Conservation (phyloP, 1,140 invertebrate genomes). For the Pogonomyrmex barbatus region DNA sequence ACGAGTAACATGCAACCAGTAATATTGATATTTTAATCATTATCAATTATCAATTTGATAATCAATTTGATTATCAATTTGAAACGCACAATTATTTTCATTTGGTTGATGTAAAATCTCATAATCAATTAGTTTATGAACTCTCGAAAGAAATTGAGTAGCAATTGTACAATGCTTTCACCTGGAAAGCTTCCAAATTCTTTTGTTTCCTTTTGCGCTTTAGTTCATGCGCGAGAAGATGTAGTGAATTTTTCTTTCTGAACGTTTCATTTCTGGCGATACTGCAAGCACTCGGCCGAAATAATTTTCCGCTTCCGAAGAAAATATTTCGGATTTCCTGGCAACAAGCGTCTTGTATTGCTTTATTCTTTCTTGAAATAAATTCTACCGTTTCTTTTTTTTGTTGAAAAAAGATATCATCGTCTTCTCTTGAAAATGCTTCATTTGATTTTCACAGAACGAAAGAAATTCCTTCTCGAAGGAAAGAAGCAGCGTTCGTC, state of each 20-base stretch:
- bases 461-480: background rate
- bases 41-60: background rate
- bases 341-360: background rate
- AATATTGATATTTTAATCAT: background rate
- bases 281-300: conserved; percentile 1
- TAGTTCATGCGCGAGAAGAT: conserved; percentile 1
- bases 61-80: background rate
- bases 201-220: background rate
- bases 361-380: background rate
- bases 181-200: conserved; percentile 34
- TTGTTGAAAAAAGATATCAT: background rate
- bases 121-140: background rate
- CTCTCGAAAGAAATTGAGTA: background rate
- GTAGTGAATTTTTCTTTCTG: conserved; percentile 50
- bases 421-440: background rate
- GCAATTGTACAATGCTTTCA: background rate
- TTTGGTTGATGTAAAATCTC: background rate
- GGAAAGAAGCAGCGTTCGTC: background rate
- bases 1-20: background rate
- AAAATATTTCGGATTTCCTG: conserved; percentile 35
- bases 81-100: background rate
- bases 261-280: conserved; percentile 20
- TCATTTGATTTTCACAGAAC: conserved; percentile 3
- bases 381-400: background rate
- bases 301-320: conserved; percentile 50